Conservation (phyloP, 2,888 invertebrate genomes). For the Peribatodes rhomboidaria region DNA sequence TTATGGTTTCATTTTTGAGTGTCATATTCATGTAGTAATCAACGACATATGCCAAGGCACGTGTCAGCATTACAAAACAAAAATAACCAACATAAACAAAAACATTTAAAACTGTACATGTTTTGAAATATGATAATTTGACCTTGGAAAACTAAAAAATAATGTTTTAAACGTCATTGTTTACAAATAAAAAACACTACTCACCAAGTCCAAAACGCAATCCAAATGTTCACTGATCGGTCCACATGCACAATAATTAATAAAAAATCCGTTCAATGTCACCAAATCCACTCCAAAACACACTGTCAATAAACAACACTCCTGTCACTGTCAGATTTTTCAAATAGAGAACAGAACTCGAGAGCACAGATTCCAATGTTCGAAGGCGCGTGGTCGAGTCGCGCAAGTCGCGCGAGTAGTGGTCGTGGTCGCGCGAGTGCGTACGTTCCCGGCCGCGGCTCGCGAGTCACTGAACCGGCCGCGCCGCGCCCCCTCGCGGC, state of each 20-base stretch:
- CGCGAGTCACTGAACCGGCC: conserved; percentile 81
- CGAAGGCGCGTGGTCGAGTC: conserved; percentile 54
- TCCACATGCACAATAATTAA: conserved; percentile 70
- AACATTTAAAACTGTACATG: conserved; percentile 25
- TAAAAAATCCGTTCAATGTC: conserved; percentile 56
- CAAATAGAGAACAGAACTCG: conserved; percentile 53
- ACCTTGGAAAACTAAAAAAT: conserved; percentile 10
- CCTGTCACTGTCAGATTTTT: conserved; percentile 76
- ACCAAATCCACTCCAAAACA: conserved; percentile 48
- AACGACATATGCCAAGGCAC: conserved; percentile 21
- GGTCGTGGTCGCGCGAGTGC: conserved; percentile 51
- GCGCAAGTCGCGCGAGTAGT: conserved; percentile 49
- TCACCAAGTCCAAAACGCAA: conserved; percentile 83
- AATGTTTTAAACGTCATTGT: conserved; percentile 22
- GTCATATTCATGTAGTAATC: conserved; percentile 2
- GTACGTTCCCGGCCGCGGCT: conserved; percentile 63
- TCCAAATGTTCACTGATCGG: conserved; percentile 79
- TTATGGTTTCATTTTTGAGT: not conserved
- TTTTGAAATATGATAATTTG: conserved; percentile 2
- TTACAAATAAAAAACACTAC: conserved; percentile 47
- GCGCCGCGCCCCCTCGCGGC: conserved; percentile 63
- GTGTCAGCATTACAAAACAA: conserved; percentile 31
- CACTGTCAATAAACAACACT: conserved; percentile 64
- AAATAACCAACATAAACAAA: conserved; percentile 32
- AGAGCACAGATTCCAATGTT: conserved; percentile 62